phyloP scores from a whole-genome alignment of 2,113 vertebrate species.

The Ciconia stormi region DNA sequence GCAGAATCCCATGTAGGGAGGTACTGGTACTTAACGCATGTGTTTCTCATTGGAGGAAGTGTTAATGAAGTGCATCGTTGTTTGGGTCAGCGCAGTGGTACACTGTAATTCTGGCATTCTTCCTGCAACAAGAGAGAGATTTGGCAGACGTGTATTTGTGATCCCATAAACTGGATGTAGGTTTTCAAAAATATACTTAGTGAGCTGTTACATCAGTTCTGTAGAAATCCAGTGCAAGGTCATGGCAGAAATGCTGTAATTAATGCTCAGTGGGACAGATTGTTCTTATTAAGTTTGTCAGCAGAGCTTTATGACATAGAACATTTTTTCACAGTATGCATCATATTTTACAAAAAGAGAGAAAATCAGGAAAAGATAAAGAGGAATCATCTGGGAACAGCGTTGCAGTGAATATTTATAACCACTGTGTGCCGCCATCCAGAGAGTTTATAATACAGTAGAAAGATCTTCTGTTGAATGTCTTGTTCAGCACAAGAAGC shows the following conservation, averaged over 20 bases:
- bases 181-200: neutral
- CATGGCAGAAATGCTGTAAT: neutral
- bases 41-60: neutral
- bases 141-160: neutral
- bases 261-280: neutral
- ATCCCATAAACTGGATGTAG: neutral
- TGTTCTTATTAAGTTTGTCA: slow-evolving; percentile 21
- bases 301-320: neutral
- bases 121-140: neutral
- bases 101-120: neutral
- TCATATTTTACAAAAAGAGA: neutral
- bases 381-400: neutral
- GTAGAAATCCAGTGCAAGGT: slow-evolving; percentile 6
- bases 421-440: neutral
- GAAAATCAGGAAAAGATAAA: neutral
- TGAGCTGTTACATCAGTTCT: neutral
- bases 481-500: neutral
- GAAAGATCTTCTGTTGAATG: neutral
- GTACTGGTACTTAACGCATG: neutral
- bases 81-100: neutral
- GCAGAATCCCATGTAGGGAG: neutral
- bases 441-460: neutral
- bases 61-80: neutral
- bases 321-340: neutral
- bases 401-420: neutral